Base-by-base conservation (phyloP, 1,140 invertebrate species). In the Oryctes rhinoceros region DNA sequence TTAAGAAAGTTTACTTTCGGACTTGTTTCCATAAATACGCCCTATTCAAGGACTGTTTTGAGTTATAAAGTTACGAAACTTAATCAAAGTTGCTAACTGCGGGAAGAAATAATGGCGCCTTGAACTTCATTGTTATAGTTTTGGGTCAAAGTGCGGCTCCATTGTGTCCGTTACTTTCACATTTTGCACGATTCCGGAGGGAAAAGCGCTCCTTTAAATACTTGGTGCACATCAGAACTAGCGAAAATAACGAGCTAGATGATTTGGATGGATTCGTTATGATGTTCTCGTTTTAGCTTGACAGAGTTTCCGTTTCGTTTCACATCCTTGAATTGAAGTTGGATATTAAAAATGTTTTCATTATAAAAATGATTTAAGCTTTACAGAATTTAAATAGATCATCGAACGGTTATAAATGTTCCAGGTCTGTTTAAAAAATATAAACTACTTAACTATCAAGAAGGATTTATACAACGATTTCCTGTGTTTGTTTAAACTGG, bases 31-130 rank as follows among this genome's bases (percentile, higher is more conserved):
- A 67, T 67, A 67, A 67, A 67, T 67, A 67, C 30, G 3, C 9
- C 18, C 9, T 67, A 67, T n/a, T 67, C 18, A 4, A 18, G 62
- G 3, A 67, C 24, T 67, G 18, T 20, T 67, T 67, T 67, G 62
- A 67, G 62, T 67, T 35, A 67, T 67, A 67, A 67, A 67, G 62
- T 67, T 67, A 67, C 9, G 62, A 67, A 67, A 67, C 62, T 67
- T 67, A 67, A 67, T 67, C 62, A 67, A 35, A 67, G 62, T 67
- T 67, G 20, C 30, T 67, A 67, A 67, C 62, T 24, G 30, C 15
- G 62, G 5, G 62, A 24, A 18, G 62, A 67, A 67, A 67, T 67
- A 18, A 67, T 67, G 24, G 30, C 20, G 5, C 62, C 49, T 53
- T 11, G 62, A 18, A 2, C 20, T 3, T 67, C 11, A 67, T 67